Base-by-base conservation (phyloP, 1,140 invertebrate species). In the Bacillus rossius region DNA sequence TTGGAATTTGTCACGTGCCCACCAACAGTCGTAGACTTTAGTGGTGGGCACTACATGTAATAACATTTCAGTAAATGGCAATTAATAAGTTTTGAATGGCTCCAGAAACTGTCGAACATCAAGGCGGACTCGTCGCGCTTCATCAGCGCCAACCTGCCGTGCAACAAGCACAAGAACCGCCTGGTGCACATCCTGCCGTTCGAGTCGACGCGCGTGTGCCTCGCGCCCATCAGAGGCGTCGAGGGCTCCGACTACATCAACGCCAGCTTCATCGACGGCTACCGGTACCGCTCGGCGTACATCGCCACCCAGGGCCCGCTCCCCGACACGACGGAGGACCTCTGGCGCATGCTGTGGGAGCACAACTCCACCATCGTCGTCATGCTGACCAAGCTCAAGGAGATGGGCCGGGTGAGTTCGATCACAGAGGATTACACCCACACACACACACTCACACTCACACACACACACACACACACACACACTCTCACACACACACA, bases 311-410 rank as follows among this genome's bases (percentile, higher is more conserved):
- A 99, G 78, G 96, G 96, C 8, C 97, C 98, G 0, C 75, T 99
- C 14, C 84, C 85, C 22, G 93, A 99, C 64, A 99, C 98, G 0
- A 93, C 93, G 0, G 94, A 98, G 65, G 97, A 99, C 71, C 96
- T 99, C 67, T 99, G 98, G 98, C 81, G 97, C 61, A 99, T 99
- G 96, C 78, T 99, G n/a, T 99, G 97, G 97, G 96, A 99, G 72
- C 95, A 99, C 71, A 99, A 99, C 74, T 98, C 95, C 0, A 98
- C 94, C 4, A 99, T 99, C 72, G 89, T 99, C 37, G 97, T 99
- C 8, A 99, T 99, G 96, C 77, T 99, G 37, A 99, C 95, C 3
- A 98, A 98, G 75, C 79, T 97, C 17, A 92, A 96, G 72, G 96
- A 98, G 78, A 94, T 97, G 89, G 94, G 95, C 60, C 81, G 94